phyloP scores from a whole-genome alignment of 2,888 invertebrate species.

The Drosophila greeni region DNA sequence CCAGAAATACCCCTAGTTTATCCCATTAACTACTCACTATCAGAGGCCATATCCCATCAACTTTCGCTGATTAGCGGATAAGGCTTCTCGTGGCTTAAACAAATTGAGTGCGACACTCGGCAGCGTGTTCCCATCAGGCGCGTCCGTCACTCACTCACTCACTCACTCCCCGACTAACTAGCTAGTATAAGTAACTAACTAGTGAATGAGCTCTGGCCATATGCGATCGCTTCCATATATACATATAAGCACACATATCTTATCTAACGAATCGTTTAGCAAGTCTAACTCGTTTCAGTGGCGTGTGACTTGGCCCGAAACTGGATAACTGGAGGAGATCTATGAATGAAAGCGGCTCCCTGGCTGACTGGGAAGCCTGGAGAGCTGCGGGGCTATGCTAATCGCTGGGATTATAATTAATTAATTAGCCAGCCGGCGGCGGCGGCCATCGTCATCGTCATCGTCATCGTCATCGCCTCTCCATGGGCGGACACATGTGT shows the following conservation, averaged over 20 bases:
- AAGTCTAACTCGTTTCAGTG: constrained; percentile 63
- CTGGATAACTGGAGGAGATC: constrained; percentile 41
- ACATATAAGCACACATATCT: constrained; percentile 42
- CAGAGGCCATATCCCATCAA: not conserved
- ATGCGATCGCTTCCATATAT: constrained; percentile 21
- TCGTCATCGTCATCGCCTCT: not conserved
- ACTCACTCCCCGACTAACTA: constrained; percentile 11
- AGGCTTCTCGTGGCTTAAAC: constrained; percentile 47
- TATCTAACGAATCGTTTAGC: constrained; percentile 71
- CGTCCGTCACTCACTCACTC: constrained; percentile 27
- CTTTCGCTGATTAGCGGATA: constrained; percentile 21
- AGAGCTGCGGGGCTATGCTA: constrained; percentile 58
- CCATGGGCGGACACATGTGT: constrained; percentile 30
- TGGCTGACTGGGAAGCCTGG: constrained; percentile 41
- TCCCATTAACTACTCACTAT: not conserved
- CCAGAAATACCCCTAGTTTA: not conserved
- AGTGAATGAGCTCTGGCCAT: constrained; percentile 32
- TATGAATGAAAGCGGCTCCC: constrained; percentile 64
- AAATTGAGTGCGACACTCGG: constrained; percentile 70
- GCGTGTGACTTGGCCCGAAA: constrained; percentile 41
- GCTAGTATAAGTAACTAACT: constrained; percentile 13
- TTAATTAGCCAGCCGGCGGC: constrained; percentile 58
- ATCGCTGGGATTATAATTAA: constrained; percentile 68
- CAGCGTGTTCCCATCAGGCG: constrained; percentile 55
- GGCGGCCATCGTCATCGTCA: constrained; percentile 24